Percentiles rank a stretch among this genome's conserved stretches.
Conservation (phyloP, 1,140 invertebrate genomes). For the Brachionus plicatilis region DNA sequence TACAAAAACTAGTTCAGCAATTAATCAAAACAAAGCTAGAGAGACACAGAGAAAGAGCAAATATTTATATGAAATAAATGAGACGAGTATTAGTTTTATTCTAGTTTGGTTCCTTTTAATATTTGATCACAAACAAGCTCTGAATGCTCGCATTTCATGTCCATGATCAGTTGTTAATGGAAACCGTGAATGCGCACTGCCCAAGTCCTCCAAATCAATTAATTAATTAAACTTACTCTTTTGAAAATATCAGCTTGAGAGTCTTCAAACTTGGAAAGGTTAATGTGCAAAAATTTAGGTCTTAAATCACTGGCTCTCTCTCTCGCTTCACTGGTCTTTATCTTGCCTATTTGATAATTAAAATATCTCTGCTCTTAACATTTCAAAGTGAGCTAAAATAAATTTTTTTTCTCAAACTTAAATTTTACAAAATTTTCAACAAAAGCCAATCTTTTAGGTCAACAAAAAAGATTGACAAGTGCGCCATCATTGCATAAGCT, state of each 20-base stretch:
- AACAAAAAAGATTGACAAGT: not conserved
- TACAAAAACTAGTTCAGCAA: constrained; percentile 21
- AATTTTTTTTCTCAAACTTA: not conserved
- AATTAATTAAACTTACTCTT: not conserved
- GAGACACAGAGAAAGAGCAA: not conserved
- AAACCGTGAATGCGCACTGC: not conserved
- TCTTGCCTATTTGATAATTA: not conserved
- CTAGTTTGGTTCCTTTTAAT: constrained; percentile 22
- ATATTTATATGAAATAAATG: constrained; percentile 23
- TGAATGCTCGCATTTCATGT: not conserved
- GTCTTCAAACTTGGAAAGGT: not conserved
- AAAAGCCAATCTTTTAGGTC: not conserved
- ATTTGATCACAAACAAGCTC: not conserved
- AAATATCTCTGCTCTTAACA: not conserved
- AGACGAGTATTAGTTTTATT: not conserved
- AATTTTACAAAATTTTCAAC: not conserved
- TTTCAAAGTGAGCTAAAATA: not conserved
- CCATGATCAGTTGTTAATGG: not conserved
- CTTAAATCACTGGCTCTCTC: not conserved
- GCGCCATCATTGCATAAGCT: not conserved
- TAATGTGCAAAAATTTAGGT: not conserved
- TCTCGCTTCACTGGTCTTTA: not conserved
- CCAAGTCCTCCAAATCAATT: not conserved
- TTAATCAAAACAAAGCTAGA: constrained; percentile 12
- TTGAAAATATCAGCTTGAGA: not conserved